Percentiles rank a stretch among this genome's conserved stretches.
phyloP scores from a whole-genome alignment of 2,113 vertebrate genomes.

The Bubo blakistoni region DNA sequence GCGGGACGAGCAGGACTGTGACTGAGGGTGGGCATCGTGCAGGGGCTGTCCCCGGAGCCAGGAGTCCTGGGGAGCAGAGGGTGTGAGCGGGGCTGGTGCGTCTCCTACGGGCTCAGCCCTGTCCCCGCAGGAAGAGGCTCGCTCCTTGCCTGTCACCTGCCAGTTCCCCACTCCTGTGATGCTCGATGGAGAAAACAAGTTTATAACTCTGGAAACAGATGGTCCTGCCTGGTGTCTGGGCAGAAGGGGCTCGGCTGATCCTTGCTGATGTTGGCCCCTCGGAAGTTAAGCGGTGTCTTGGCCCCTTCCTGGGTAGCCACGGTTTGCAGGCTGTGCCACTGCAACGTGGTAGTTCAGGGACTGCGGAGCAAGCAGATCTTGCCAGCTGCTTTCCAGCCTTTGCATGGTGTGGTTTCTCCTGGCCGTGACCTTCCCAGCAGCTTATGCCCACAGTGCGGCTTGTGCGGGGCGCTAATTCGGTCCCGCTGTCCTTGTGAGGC shows the following conservation, averaged over 20 bases:
- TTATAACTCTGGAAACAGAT: constrained; percentile 3
- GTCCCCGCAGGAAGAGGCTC: background rate
- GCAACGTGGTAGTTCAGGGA: background rate
- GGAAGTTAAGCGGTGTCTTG: background rate
- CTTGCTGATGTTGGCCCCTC: accelerated
- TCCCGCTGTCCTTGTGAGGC: background rate
- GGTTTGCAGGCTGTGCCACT: background rate
- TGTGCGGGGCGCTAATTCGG: background rate
- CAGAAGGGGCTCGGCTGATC: background rate
- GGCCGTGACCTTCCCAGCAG: constrained; percentile 43
- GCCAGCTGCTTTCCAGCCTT: background rate
- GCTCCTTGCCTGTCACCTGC: background rate
- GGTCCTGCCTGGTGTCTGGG: background rate
- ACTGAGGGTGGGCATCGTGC: accelerated
- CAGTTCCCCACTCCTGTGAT: background rate
- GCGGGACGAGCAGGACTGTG: background rate
- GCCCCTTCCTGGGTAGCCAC: background rate
- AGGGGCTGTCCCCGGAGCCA: background rate
- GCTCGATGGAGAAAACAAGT: background rate
- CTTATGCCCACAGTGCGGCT: background rate
- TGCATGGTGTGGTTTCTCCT: background rate
- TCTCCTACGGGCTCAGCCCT: background rate
- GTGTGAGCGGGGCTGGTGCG: accelerated
- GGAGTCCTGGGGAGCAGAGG: background rate
- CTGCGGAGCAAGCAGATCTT: background rate